Percentiles rank a stretch among this genome's conserved stretches.
These are phyloP conservation scores for Seriola dumerili DNA, from an alignment of 2,113 vertebrate species.

Conservation along the genomic window DNA sequence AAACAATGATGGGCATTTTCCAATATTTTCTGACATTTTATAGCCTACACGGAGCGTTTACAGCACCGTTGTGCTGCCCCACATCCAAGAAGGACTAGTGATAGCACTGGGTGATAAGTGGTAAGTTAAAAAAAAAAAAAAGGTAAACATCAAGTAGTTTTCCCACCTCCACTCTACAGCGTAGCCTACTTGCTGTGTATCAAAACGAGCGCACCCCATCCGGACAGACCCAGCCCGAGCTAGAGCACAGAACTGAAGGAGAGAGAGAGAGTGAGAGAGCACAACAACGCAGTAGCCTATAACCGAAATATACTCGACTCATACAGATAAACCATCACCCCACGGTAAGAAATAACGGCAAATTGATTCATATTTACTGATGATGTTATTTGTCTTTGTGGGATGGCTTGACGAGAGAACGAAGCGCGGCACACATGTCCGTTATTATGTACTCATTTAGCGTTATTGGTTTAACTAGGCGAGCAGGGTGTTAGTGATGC, in stretches of 20 bases:
- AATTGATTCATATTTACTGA: background rate
- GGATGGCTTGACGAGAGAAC: background rate
- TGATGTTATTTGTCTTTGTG: background rate
- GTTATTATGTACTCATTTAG: background rate
- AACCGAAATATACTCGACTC: background rate
- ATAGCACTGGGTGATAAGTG: too few relatives aligned
- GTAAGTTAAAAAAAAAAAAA: too few relatives aligned
- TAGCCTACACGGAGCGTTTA: too few relatives aligned
- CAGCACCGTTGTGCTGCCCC: too few relatives aligned
- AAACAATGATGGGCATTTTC: too few relatives aligned
- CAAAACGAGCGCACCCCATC: constrained; percentile 50
- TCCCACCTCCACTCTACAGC: background rate
- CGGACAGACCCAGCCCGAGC: background rate
- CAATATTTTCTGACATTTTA: too few relatives aligned
- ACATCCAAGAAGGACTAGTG: too few relatives aligned
- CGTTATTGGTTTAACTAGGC: background rate
- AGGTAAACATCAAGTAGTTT: too few relatives aligned
- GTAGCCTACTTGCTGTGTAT: background rate
- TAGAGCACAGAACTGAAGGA: too few relatives aligned
- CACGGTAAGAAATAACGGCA: constrained; percentile 28
- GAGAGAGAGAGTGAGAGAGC: background rate
- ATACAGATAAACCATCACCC: background rate
- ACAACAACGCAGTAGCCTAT: constrained; percentile 12
- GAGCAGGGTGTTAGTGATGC: background rate
- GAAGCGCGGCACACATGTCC: background rate